A percentile compares a stretch with the other conserved stretches of the same genome.
Conservation (phyloP, 2,888 invertebrate genomes). For the Coelogynopora nodosa region DNA sequence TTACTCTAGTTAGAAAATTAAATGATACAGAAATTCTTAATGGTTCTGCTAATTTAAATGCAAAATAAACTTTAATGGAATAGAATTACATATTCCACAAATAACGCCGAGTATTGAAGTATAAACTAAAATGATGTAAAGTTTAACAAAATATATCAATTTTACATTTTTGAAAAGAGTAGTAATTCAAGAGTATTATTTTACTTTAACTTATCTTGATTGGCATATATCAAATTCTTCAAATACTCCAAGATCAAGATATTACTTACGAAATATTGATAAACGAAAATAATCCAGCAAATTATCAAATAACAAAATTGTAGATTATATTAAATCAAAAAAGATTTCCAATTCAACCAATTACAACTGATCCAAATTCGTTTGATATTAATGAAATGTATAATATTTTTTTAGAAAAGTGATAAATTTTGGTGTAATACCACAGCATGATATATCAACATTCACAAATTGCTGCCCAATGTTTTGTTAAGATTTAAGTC, state of each 20-base stretch:
- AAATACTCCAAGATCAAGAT: too few relatives aligned
- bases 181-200: too few relatives aligned
- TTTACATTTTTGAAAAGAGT: background rate
- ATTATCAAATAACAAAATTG: too few relatives aligned
- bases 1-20: background rate
- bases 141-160: background rate
- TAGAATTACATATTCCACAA: background rate
- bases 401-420: too few relatives aligned
- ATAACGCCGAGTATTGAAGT: background rate
- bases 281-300: too few relatives aligned
- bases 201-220: too few relatives aligned
- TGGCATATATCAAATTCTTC: too few relatives aligned
- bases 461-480: background rate
- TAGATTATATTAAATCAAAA: too few relatives aligned
- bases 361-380: too few relatives aligned
- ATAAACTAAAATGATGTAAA: background rate
- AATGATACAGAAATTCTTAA: background rate
- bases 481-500: background rate
- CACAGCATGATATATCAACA: background rate
- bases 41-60: background rate
- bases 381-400: too few relatives aligned
- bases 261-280: too few relatives aligned
- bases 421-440: background rate
- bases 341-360: too few relatives aligned
- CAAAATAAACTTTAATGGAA: background rate